phyloP scores from a whole-genome alignment of 2,113 vertebrate genomes.

The Calyptommatus sinebrachiatus region DNA sequence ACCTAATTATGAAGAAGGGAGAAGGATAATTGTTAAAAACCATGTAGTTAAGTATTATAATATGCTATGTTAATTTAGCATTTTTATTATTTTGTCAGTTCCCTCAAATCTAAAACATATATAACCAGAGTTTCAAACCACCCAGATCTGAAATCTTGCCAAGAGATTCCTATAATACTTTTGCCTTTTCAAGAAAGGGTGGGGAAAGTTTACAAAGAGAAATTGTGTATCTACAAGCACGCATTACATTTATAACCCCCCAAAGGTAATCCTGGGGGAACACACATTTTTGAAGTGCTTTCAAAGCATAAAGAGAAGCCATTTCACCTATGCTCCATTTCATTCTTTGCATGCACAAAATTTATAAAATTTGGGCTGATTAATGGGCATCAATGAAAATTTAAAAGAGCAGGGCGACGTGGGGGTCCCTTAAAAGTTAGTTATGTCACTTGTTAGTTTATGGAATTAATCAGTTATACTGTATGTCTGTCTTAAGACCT shows the following conservation, averaged over 20 bases:
- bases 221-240: background rate
- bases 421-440: background rate
- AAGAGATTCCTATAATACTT: background rate
- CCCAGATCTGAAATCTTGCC: background rate
- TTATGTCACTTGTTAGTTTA: background rate
- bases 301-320: background rate
- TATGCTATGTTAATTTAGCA: background rate
- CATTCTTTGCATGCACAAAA: background rate
- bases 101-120: background rate
- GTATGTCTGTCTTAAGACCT: too few relatives aligned
- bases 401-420: background rate
- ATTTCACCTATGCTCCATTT: too few relatives aligned
- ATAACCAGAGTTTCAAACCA: background rate
- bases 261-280: background rate
- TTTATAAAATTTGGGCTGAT: background rate
- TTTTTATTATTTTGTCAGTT: background rate
- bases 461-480: too few relatives aligned
- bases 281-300: background rate
- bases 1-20: background rate
- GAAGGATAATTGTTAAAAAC: background rate
- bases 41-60: background rate
- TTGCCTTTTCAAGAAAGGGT: too few relatives aligned
- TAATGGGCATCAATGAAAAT: background rate
- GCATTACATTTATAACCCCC: background rate
- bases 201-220: background rate